Conservation (phyloP, 30 jellyfish, hydroid and myxozoan genomes). For the Cassiopea xamachana region DNA sequence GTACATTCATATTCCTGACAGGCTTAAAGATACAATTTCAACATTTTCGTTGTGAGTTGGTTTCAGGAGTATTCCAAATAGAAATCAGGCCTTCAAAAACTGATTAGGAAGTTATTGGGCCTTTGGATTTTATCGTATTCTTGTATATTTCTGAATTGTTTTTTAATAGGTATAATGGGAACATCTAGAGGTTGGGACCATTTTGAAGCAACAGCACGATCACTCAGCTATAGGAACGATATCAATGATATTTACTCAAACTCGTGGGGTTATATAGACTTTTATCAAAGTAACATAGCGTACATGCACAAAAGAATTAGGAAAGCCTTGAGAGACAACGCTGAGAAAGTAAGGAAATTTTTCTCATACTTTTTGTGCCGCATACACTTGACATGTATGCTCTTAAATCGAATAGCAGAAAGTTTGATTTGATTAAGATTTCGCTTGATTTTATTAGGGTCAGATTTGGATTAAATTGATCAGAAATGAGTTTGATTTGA, state of each 20-base stretch:
- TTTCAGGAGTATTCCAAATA: not conserved
- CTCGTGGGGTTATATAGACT: constrained; percentile 6
- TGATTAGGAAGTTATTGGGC: not conserved
- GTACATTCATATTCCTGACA: not conserved
- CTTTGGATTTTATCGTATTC: not conserved
- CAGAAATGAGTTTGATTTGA: not conserved
- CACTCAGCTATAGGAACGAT: not conserved
- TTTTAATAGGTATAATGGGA: not conserved
- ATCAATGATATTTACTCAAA: constrained; percentile 13
- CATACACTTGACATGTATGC: not conserved
- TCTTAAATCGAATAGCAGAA: no score
- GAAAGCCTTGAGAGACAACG: not conserved
- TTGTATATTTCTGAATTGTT: no score
- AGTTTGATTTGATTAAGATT: not conserved
- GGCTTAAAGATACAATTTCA: no score
- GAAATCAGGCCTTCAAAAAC: not conserved
- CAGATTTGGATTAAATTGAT: not conserved
- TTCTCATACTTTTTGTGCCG: not conserved
- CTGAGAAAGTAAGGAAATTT: constrained; percentile 6
- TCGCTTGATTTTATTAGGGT: not conserved
- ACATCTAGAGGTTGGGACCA: not conserved
- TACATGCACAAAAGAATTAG: not conserved
- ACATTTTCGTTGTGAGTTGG: not conserved
- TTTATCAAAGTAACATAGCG: not conserved
- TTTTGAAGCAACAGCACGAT: not conserved